Conservation (phyloP, 2,113 vertebrate genomes). For the Hippoglossus stenolepis region DNA sequence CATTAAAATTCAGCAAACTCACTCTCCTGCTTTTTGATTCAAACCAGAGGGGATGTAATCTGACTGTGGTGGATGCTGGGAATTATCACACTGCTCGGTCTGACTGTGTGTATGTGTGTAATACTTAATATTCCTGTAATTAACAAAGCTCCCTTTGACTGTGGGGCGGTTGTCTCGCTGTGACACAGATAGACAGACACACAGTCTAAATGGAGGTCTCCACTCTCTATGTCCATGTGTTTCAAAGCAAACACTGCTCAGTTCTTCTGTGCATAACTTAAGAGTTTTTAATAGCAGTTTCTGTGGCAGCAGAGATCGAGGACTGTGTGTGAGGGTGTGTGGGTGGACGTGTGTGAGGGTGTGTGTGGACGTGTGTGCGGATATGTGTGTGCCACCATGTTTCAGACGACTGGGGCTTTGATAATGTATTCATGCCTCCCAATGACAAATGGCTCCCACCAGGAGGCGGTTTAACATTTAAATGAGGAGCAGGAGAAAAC, state of each 20-base stretch:
- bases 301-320: slow-evolving; percentile 22
- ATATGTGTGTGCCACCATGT: neutral
- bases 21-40: slow-evolving; percentile 50
- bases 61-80: slow-evolving; percentile 51
- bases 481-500: slow-evolving; percentile 73
- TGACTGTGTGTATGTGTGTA: slow-evolving; percentile 16
- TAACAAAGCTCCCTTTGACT: slow-evolving; percentile 44
- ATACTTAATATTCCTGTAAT: slow-evolving; percentile 51
- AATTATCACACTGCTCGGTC: slow-evolving; percentile 35
- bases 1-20: slow-evolving; percentile 53
- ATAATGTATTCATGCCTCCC: slow-evolving; percentile 72
- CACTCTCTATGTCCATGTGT: neutral
- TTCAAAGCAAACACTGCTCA: slow-evolving; percentile 44
- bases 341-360: neutral
- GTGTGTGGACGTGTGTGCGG: neutral
- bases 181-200: slow-evolving; percentile 11
- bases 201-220: neutral
- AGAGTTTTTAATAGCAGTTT: slow-evolving; percentile 53
- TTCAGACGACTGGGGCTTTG: slow-evolving; percentile 56
- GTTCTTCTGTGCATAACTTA: slow-evolving; percentile 43
- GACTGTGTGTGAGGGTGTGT: neutral
- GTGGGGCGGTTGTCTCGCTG: slow-evolving; percentile 15
- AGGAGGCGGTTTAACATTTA: slow-evolving; percentile 74
- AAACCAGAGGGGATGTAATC: slow-evolving; percentile 51
- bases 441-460: slow-evolving; percentile 77